Evolutionary conservation across 2,888 invertebrate genomes (phyloP), one percentile per base, ranked within the genome.

Genomic region (Drosophila cyrtoloma): DNA sequence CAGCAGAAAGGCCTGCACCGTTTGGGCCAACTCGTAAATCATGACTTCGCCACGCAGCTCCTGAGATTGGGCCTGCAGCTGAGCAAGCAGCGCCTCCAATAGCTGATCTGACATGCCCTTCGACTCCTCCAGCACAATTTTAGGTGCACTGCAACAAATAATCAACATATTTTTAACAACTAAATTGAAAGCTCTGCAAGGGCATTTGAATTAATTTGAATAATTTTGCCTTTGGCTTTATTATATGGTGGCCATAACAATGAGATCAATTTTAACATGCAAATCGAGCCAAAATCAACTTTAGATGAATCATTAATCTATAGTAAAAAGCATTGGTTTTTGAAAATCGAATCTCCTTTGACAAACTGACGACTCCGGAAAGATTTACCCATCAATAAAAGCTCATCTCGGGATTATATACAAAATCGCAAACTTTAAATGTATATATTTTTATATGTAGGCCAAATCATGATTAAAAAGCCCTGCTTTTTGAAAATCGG

Each of bases 21-120:
- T 95, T 86, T 97, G 96, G 2, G 97, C 96, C 55, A 99, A 93
- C 86, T 98, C 96, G 90, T 95, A 97, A 80, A 99, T 96, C 96
- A 98, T 97, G 35, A 97, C 98, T 94, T 97, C 96, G 0, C 97
- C 98, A 64, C 95, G 94, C 22, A 95, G 84, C 77, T 94, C 91
- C 47, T 92, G 75, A 0, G 96, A 95, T 80, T 96, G 92, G 1
- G 94, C 86, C 61, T 95, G 94, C 39, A 98, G 91, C 82, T 96
- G 95, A 6, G 93, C 91, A 32, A 95, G 92, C 9, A 98, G 93
- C 65, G 94, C 94, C 1, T 94, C 94, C 14, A 96, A 93, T 81
- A 96, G 95, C 65, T 96, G 95, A 78, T 95, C 95, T 0, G 98
- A 97, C 51, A 99, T 92, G 0, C 98, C 98, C 91, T 95, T 96